Evolutionary conservation across 2,797 vertebrate genomes (phyloP).

Genomic region (Nyctalus aviator): DNA sequence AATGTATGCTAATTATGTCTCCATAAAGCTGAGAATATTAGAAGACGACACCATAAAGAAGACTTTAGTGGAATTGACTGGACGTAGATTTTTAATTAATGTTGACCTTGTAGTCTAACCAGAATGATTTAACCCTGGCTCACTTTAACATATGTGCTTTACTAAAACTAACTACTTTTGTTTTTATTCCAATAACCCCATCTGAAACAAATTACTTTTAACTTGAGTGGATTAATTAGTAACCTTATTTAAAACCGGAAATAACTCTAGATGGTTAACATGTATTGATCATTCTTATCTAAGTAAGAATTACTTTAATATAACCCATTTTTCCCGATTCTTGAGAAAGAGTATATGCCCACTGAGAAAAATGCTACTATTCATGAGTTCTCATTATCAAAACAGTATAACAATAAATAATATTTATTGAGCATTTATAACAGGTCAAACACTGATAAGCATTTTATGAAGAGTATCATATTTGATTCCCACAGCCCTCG

Average conservation of each 20-base stretch:
- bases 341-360: background rate
- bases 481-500: background rate
- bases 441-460: background rate
- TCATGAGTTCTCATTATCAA: background rate
- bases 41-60: background rate
- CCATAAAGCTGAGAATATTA: background rate
- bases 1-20: background rate
- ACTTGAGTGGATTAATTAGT: background rate
- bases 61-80: background rate
- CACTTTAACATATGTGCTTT: background rate
- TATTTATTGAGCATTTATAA: background rate
- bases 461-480: background rate
- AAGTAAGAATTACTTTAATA: background rate
- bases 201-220: conserved; percentile 17
- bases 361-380: background rate
- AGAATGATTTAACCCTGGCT: background rate
- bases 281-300: background rate
- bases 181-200: background rate
- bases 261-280: background rate
- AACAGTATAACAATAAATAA: background rate
- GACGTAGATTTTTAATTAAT: background rate
- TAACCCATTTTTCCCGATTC: background rate
- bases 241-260: background rate
- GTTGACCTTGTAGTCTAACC: background rate
- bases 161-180: background rate